Conservation (phyloP, 2,888 invertebrate species). For the Xestobium rufovillosum region DNA sequence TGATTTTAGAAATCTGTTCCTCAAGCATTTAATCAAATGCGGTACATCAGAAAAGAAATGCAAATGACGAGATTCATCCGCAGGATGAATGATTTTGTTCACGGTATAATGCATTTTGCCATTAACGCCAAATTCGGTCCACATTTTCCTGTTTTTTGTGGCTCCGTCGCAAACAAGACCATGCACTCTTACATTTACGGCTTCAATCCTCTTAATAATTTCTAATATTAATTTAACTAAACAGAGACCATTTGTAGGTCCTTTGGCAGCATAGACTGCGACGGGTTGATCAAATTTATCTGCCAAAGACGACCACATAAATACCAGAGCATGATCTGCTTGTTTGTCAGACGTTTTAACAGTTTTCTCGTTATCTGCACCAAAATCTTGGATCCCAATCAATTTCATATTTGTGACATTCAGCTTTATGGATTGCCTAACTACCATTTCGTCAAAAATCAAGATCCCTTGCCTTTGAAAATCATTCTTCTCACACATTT, state of each 20-base stretch:
- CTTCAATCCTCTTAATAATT: constrained; percentile 6
- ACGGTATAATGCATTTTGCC: constrained; percentile 12
- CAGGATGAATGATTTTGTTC: constrained; percentile 17
- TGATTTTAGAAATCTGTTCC: constrained; percentile 10
- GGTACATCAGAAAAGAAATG: constrained; percentile 20
- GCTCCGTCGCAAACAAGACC: constrained; percentile 22
- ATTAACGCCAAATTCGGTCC: constrained; percentile 17
- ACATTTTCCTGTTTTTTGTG: constrained; percentile 20
- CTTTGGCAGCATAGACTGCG: constrained; percentile 20
- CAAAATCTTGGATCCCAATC: constrained; percentile 8
- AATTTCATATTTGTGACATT: constrained; percentile 7
- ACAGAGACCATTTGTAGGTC: constrained; percentile 14
- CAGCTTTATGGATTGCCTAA: not conserved
- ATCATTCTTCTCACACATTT: constrained; percentile 5
- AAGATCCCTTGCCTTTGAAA: constrained; percentile 8
- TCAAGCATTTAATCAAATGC: constrained; percentile 8
- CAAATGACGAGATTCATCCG: constrained; percentile 17
- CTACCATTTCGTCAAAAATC: constrained; percentile 9
- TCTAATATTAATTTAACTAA: constrained; percentile 5
- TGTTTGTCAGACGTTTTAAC: not conserved
- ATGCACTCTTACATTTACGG: constrained; percentile 14
- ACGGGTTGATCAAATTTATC: constrained; percentile 20
- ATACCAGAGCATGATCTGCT: constrained; percentile 18
- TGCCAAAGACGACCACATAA: constrained; percentile 20
- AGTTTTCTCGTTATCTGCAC: constrained; percentile 5